Base-by-base conservation (phyloP, 1,140 invertebrate species). In the Tetranychus urticae region DNA sequence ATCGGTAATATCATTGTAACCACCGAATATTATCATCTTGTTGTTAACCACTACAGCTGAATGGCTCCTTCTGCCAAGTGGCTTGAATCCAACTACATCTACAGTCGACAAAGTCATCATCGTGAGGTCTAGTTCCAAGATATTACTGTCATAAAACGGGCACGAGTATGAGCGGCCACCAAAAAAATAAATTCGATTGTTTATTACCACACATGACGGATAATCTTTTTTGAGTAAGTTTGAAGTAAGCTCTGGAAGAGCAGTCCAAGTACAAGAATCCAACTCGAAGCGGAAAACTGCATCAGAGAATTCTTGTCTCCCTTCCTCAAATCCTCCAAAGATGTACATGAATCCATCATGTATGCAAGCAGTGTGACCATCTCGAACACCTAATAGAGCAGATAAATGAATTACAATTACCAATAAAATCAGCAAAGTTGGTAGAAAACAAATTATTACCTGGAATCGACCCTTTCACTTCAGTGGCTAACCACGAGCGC, bases 291-390 rank as follows among this genome's bases (percentile, higher is more conserved):
- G 76, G 71, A 83, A 83, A 3, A 88, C 79, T 65, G 85, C 82
- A 71, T 85, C 80, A 33, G 83, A 82, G 72, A 88, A 90, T 63
- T 80, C 75, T 65, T 87, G 82, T 54, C 79, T 78, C 36, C 80
- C 77, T 67, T 86, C 86, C 72, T 84, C 80, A 72, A 81, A 91
- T 6, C 88, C 88, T 34, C 87, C 89, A 76, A 89, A 92, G 60
- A 92, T 82, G 67, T 82, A 88, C 88, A 93, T 92, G 66, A 78
- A 79, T 67, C 85, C 75, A 61, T 77, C 76, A 62, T 87, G 81
- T 8, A 91, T 74, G 70, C 86, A 87, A 3, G 88, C 86, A 14
- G 86, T 83, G 72, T 93, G 89, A 0, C 89, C 89, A 75, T 93
- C 89, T 67, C 87, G 76, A 0, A 85, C 80, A 59, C 79, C 79